phyloP scores from a whole-genome alignment of 2,888 invertebrate genomes.

The Troides oblongomaculatus region DNA sequence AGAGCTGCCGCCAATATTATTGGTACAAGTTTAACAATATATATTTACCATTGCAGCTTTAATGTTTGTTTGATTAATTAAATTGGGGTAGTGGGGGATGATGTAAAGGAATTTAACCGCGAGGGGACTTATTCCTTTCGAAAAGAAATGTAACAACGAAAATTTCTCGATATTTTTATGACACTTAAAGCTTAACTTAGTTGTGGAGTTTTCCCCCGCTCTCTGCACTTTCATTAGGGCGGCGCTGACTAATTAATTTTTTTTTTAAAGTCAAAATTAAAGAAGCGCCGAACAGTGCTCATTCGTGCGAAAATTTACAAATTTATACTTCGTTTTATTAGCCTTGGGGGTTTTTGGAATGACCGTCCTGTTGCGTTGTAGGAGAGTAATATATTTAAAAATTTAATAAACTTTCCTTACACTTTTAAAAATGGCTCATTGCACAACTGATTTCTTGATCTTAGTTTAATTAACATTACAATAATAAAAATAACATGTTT shows the following conservation, averaged over 20 bases:
- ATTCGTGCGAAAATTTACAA: conserved; percentile 66
- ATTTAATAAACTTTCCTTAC: conserved; percentile 22
- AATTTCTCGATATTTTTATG: conserved; percentile 45
- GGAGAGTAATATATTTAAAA: conserved; percentile 19
- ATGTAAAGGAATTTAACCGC: conserved; percentile 32
- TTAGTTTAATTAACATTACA: too few species aligned
- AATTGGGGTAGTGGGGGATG: conserved; percentile 6
- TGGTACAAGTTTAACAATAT: neutral
- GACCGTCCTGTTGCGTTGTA: conserved; percentile 46
- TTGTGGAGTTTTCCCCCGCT: conserved; percentile 42
- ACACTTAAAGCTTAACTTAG: conserved; percentile 44
- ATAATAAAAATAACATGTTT: too few species aligned
- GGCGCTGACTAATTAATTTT: conserved; percentile 70
- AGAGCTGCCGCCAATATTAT: too few species aligned
- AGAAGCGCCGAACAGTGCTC: conserved; percentile 50
- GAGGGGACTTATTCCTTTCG: conserved; percentile 42
- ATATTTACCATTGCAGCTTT: neutral
- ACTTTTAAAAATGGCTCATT: neutral
- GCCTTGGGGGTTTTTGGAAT: conserved; percentile 57
- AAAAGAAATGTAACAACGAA: conserved; percentile 39
- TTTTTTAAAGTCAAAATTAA: conserved; percentile 53
- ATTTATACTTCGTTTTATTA: conserved; percentile 68
- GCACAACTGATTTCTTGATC: too few species aligned
- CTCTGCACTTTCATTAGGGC: conserved; percentile 53
- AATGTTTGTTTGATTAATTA: neutral